phyloP scores from a whole-genome alignment of 1,140 invertebrate species.

The Rhysida immarginata region DNA sequence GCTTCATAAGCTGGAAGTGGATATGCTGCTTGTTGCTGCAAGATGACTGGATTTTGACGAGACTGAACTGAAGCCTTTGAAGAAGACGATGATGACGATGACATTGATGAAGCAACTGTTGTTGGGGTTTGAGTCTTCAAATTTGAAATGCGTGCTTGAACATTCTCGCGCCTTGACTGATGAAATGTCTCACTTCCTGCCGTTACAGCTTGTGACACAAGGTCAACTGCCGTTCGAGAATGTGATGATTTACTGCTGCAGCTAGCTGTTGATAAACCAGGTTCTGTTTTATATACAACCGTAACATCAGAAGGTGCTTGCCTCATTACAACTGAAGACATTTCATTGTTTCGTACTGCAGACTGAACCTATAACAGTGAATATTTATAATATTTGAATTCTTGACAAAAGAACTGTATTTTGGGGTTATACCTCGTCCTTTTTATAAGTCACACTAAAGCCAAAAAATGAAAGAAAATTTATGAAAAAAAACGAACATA shows the following conservation, averaged over 20 bases:
- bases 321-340: background rate
- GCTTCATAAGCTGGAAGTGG: slow-evolving; percentile 44
- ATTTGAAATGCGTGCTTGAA: background rate
- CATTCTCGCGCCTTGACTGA: background rate
- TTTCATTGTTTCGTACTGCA: background rate
- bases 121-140: background rate
- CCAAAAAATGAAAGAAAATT: too few species aligned
- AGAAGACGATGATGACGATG: background rate
- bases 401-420: too few species aligned
- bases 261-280: background rate
- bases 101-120: too few species aligned
- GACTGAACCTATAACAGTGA: too few species aligned
- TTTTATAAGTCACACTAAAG: too few species aligned
- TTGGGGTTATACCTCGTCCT: too few species aligned
- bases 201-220: background rate
- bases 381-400: too few species aligned
- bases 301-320: background rate
- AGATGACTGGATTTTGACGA: slow-evolving; percentile 2
- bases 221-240: background rate
- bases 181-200: background rate
- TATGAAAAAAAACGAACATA: too few species aligned
- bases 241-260: background rate
- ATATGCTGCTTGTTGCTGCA: slow-evolving; percentile 28
- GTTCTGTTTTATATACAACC: background rate
- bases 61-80: background rate